Conservation (phyloP, 2,113 vertebrate species). For the Ctenodactylus gundi region DNA sequence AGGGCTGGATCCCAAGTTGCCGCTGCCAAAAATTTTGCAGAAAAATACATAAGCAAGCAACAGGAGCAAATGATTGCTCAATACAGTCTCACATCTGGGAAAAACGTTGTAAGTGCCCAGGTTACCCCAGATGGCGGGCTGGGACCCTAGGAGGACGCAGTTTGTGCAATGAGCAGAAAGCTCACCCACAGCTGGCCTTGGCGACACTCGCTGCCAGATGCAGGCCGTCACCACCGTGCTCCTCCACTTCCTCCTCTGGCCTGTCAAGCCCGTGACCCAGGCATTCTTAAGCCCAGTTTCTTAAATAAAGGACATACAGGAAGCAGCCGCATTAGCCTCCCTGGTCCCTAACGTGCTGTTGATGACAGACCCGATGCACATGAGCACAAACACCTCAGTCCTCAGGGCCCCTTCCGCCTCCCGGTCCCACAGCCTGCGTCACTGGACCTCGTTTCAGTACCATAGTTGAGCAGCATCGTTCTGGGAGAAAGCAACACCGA, state of each 20-base stretch:
- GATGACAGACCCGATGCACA: background rate
- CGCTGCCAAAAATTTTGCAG: no score
- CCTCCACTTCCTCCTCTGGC: background rate
- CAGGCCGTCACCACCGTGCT: background rate
- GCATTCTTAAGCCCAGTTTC: background rate
- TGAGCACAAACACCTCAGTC: conserved; percentile 27
- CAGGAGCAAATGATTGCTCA: background rate
- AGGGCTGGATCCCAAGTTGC: no score
- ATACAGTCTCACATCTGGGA: background rate
- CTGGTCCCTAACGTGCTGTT: background rate
- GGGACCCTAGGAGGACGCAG: background rate
- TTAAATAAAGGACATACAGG: background rate
- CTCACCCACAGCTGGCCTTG: background rate
- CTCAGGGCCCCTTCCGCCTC: conserved; percentile 15
- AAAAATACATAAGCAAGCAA: accelerated
- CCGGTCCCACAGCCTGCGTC: conserved; percentile 48
- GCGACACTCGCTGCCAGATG: background rate
- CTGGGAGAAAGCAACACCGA: conserved; percentile 68
- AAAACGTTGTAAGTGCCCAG: background rate
- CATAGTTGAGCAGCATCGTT: conserved; percentile 66
- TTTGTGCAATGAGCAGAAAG: background rate
- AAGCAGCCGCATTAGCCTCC: background rate
- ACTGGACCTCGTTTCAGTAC: conserved; percentile 54
- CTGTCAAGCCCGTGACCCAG: background rate
- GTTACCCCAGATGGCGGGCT: background rate